A percentile compares a stretch with the other conserved stretches of the same genome.
These are phyloP conservation scores for Dione vanillae DNA, from an alignment of 2,888 invertebrate genomes.

Conservation along the genomic window DNA sequence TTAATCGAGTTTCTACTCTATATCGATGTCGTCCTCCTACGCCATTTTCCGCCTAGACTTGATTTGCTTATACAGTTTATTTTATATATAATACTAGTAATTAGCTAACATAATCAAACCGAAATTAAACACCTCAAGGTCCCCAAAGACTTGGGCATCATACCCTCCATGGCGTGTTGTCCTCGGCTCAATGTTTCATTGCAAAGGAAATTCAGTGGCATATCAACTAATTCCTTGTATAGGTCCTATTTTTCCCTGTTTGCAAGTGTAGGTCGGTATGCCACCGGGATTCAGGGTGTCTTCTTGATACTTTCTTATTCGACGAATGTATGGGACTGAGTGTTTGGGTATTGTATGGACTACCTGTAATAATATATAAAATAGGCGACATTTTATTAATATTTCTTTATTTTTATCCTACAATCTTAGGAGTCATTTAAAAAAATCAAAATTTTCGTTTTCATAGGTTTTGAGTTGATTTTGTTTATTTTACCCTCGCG, in stretches of 20 bases:
- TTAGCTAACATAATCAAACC: not conserved
- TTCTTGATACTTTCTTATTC: conserved; percentile 90
- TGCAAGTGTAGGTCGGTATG: conserved; percentile 89
- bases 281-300: conserved; percentile 86
- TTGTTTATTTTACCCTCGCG: too few relatives aligned
- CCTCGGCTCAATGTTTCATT: conserved; percentile 93
- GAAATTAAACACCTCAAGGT: conserved; percentile 79
- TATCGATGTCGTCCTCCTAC: too few relatives aligned
- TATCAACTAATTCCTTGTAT: conserved; percentile 94
- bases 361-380: conserved; percentile 75
- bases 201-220: conserved; percentile 95
- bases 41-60: too few relatives aligned
- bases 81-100: not conserved
- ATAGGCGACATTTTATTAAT: conserved; percentile 12
- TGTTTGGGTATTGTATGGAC: conserved; percentile 96
- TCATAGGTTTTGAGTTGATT: too few relatives aligned
- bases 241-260: conserved; percentile 88
- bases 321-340: conserved; percentile 88
- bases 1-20: too few relatives aligned
- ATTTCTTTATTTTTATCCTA: too few relatives aligned
- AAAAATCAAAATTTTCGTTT: too few relatives aligned
- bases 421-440: too few relatives aligned
- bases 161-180: conserved; percentile 93
- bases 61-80: not conserved
- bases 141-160: conserved; percentile 97